Percentiles rank a stretch among this genome's conserved stretches.
Evolutionary conservation across 2,797 vertebrate species (phyloP).

Genomic region (Myripristis murdjan): DNA sequence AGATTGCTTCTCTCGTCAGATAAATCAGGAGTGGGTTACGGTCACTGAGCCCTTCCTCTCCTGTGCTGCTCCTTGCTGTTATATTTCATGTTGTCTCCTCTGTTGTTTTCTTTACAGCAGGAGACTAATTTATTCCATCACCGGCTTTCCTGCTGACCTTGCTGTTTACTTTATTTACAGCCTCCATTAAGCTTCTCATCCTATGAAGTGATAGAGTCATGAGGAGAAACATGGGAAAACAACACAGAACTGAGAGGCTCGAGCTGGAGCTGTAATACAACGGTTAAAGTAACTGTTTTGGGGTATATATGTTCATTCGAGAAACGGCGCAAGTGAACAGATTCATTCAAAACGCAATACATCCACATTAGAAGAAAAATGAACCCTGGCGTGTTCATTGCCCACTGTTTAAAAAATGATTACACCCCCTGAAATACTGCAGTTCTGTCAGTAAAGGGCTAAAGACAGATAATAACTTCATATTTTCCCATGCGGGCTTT

Average conservation of each 20-base stretch:
- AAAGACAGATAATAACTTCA: constrained; percentile 41
- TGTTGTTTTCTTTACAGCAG: constrained; percentile 67
- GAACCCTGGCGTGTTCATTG: constrained; percentile 48
- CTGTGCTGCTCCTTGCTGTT: constrained; percentile 32
- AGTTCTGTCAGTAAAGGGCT: constrained; percentile 56
- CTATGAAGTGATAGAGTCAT: constrained; percentile 52
- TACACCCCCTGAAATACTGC: constrained; percentile 40
- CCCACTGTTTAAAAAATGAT: constrained; percentile 55
- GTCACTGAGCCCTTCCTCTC: constrained; percentile 41
- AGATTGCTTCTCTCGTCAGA: constrained; percentile 70
- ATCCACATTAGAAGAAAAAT: constrained; percentile 37
- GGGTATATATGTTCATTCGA: constrained; percentile 44
- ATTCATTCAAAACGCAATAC: constrained; percentile 29
- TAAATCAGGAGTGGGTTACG: constrained; percentile 68
- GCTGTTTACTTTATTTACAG: constrained; percentile 75
- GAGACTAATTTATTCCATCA: constrained; percentile 79
- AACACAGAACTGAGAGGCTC: constrained; percentile 35
- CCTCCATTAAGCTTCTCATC: constrained; percentile 61
- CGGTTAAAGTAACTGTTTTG: constrained; percentile 51
- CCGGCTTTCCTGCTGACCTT: constrained; percentile 72
- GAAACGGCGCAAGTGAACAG: constrained; percentile 24
- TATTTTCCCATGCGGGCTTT: constrained; percentile 22
- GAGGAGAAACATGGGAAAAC: constrained; percentile 39
- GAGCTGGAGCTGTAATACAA: too few relatives aligned
- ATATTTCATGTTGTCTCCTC: constrained; percentile 65